Evolutionary conservation across 2,888 invertebrate species (phyloP), one percentile per base, ranked within the genome.

Genomic region (Epirrhoe alternata): DNA sequence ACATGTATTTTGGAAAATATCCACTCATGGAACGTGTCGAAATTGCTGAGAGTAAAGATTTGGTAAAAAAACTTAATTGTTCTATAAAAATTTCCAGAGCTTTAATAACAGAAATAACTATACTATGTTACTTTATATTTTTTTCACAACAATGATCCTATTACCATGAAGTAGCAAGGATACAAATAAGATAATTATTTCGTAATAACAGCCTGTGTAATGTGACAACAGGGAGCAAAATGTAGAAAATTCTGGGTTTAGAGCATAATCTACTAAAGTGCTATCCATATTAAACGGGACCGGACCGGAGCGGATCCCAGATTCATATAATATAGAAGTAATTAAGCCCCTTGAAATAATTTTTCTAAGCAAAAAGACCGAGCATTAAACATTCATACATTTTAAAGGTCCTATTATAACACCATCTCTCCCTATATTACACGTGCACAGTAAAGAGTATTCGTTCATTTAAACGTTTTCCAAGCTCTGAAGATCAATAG

Each of bases 171-270:
- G 66, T 66, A 64, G 59, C 67, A 56, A 52, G 62, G 63, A 67
- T 66, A 69, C 69, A 72, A 70, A 72, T 67, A 72, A 71, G 63
- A 75, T 73, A 72, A 61, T 71, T 76, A 74, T 76, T 76, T 76
- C 73, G 75, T 76, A 77, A 75, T 73, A 75, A 66, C 70, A 70
- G 73, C 71, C 69, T 68, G 56, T 71, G 69, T 75, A 74, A 78
- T 75, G 72, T 72, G 73, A 75, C 75, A 78, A 78, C 77, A 81
- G 78, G 78, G 74, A 80, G 73, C 74, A 76, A 80, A 85, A 84
- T 78, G 82, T 78, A 84, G 77, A 83, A 81, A 80, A 82, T 79
- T 79, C 73, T 73, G 76, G 76, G 76, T 68, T 75, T 71, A 62
- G 69, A 74, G 73, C 69, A 77, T 85, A 86, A 87, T 85, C 81